Percentiles rank a stretch among this genome's conserved stretches.
phyloP scores from a whole-genome alignment of 1,140 invertebrate species.

The Aricia agestis region DNA sequence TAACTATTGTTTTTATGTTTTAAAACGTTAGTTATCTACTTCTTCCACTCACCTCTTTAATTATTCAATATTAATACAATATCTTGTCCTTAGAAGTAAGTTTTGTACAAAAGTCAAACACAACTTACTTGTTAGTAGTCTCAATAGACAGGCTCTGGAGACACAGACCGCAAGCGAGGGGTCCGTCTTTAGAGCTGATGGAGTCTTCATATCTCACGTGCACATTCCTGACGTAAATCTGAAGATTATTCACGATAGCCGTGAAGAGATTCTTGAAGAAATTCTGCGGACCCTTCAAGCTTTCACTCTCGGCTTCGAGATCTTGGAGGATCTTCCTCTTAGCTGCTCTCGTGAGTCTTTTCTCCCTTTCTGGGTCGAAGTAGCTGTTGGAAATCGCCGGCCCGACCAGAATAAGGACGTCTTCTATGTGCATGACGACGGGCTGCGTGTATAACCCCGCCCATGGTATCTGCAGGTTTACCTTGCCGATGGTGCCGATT shows the following conservation, averaged over 20 bases:
- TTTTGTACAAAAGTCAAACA: background rate
- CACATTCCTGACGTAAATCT: constrained; percentile 87
- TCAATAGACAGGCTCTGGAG: constrained; percentile 86
- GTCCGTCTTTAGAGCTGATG: constrained; percentile 79
- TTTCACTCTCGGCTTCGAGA: constrained; percentile 72
- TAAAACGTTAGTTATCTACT: too few relatives aligned
- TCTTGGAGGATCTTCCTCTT: constrained; percentile 80
- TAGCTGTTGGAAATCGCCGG: constrained; percentile 81
- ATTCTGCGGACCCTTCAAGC: constrained; percentile 73
- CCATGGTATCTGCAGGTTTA: constrained; percentile 88
- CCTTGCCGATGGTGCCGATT: constrained; percentile 85
- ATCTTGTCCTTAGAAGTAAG: too few relatives aligned
- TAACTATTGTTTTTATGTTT: too few relatives aligned
- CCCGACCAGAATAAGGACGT: constrained; percentile 86
- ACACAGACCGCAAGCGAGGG: constrained; percentile 87
- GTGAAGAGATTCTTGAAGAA: constrained; percentile 85
- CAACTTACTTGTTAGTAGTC: constrained; percentile 83
- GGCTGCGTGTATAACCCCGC: constrained; percentile 83
- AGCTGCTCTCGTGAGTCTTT: constrained; percentile 82
- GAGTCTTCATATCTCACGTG: constrained; percentile 91
- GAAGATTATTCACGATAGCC: constrained; percentile 87
- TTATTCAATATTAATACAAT: too few relatives aligned
- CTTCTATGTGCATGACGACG: constrained; percentile 83
- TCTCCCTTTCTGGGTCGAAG: constrained; percentile 86
- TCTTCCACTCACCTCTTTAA: too few relatives aligned